Evolutionary conservation across 2,797 vertebrate species (phyloP).

Genomic region (Smutsia gigantea): DNA sequence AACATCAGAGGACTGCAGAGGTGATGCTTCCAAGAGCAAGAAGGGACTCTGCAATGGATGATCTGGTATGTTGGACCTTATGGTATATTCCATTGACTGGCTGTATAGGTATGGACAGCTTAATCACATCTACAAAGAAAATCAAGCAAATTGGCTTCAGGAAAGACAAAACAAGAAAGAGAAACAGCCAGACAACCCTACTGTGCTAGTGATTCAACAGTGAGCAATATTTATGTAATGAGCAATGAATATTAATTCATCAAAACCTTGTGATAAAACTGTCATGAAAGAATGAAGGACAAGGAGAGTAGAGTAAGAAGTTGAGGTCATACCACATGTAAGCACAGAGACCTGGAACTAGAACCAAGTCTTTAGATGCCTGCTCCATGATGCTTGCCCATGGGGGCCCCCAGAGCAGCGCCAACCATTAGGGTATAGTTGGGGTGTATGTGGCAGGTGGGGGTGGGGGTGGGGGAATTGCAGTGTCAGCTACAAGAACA

Average conservation of each 20-base stretch:
- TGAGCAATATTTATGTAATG: neutral
- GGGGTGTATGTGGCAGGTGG: neutral
- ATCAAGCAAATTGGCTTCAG: neutral
- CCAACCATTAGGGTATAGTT: neutral
- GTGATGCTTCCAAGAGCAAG: too few species aligned
- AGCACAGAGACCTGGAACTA: neutral
- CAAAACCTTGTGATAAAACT: neutral
- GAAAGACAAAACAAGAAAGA: neutral
- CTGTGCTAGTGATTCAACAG: neutral
- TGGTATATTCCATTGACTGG: neutral
- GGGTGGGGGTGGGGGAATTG: neutral
- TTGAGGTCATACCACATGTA: neutral
- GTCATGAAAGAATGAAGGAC: neutral
- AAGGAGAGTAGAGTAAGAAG: neutral
- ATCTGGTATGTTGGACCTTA: neutral
- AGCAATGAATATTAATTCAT: neutral
- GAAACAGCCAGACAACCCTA: neutral
- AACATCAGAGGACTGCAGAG: neutral
- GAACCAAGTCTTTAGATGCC: neutral
- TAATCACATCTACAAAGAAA: neutral
- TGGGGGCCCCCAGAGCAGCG: neutral
- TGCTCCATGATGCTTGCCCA: fast-evolving
- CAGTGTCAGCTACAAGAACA: neutral
- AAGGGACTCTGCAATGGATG: neutral
- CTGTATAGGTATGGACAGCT: neutral